These are phyloP conservation scores for Colaptes auratus DNA, from an alignment of 2,113 vertebrate genomes.

Conservation along the genomic window DNA sequence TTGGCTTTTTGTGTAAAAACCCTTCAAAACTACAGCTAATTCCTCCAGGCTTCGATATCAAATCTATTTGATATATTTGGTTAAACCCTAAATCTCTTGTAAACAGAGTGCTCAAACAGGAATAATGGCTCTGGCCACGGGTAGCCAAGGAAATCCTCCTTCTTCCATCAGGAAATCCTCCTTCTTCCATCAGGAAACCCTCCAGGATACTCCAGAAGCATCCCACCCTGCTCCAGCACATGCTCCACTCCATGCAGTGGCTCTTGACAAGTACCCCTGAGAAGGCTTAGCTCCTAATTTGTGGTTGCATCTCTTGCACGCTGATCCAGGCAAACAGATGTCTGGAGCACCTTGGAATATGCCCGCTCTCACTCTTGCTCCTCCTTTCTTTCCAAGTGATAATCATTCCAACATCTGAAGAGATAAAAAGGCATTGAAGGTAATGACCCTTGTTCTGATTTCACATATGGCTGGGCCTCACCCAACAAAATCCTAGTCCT, in stretches of 20 bases:
- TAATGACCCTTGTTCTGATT: conserved; percentile 58
- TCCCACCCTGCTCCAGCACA: background rate
- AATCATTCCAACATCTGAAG: conserved; percentile 15
- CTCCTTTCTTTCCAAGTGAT: conserved; percentile 9
- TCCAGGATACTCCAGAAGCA: background rate
- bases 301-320: background rate
- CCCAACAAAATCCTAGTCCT: conserved; percentile 45
- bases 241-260: background rate
- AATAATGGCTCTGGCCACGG: background rate
- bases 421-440: conserved; percentile 58
- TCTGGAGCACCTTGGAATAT: conserved; percentile 6
- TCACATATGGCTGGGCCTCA: conserved; percentile 22
- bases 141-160: background rate
- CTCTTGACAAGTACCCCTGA: background rate
- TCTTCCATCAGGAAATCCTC: background rate
- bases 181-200: too few species aligned
- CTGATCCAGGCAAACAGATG: conserved; percentile 26
- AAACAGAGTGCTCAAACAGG: background rate
- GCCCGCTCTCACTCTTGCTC: background rate
- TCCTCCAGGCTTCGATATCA: background rate
- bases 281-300: background rate
- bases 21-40: background rate
- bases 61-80: background rate
- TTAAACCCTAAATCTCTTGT: background rate
- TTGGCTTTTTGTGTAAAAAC: background rate